A percentile compares a stretch with the other conserved stretches of the same genome.
Conservation (phyloP, 2,888 invertebrate genomes). For the Dicyrtomina minuta region DNA sequence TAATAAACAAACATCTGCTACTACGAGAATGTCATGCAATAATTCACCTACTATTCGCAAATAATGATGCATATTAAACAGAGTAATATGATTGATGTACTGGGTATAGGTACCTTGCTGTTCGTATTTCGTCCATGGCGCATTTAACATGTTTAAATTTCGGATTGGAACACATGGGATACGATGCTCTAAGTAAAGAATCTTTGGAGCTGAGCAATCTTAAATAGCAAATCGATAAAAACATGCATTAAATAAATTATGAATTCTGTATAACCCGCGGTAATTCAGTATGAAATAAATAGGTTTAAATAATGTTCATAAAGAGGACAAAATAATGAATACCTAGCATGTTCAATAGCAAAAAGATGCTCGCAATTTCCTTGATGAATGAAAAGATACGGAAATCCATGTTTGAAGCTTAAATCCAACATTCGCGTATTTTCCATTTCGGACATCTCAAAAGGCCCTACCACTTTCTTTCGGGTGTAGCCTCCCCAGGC, state of each 20-base stretch:
- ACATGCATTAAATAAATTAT: not conserved
- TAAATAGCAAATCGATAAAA: not conserved
- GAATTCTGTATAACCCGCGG: too few relatives aligned
- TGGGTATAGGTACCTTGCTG: conserved; percentile 20
- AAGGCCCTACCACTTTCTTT: not conserved
- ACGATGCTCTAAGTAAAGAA: not conserved
- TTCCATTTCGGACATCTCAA: conserved; percentile 11
- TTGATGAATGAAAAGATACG: conserved; percentile 17
- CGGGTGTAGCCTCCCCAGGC: not conserved
- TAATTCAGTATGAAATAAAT: too few relatives aligned
- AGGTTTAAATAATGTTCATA: too few relatives aligned
- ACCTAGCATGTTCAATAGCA: conserved; percentile 18
- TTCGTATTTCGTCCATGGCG: conserved; percentile 14
- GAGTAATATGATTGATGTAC: too few relatives aligned
- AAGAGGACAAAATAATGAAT: too few relatives aligned
- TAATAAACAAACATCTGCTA: not conserved
- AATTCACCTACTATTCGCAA: too few relatives aligned
- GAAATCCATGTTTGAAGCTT: conserved; percentile 20
- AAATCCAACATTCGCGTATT: conserved; percentile 14
- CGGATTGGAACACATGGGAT: not conserved
- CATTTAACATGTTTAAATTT: conserved; percentile 18
- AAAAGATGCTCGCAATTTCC: conserved; percentile 25
- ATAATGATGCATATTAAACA: too few relatives aligned
- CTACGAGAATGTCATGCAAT: not conserved
- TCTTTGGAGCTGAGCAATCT: conserved; percentile 4